Percentiles rank a stretch among this genome's conserved stretches.
phyloP scores from a whole-genome alignment of 2,797 vertebrate genomes.

The Poeciliopsis turneri region DNA sequence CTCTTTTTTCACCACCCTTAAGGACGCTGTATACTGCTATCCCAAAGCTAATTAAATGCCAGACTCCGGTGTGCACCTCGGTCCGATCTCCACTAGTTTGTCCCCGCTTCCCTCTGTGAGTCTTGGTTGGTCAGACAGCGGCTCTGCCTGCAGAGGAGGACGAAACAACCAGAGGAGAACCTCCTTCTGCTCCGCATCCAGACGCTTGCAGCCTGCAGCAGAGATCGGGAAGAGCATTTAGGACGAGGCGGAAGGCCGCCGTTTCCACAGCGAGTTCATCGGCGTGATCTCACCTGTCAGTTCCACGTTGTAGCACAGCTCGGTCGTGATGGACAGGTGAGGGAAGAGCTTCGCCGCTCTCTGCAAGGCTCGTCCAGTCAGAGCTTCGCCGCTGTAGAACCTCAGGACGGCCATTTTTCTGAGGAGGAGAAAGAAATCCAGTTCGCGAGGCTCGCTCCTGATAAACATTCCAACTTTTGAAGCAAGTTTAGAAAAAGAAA shows the following conservation, averaged over 20 bases:
- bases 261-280: background rate
- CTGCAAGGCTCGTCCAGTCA: constrained; percentile 64
- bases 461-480: background rate
- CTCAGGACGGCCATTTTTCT: constrained; percentile 80
- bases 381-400: constrained; percentile 78
- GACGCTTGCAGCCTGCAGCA: constrained; percentile 70
- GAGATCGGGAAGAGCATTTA: constrained; percentile 5
- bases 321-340: constrained; percentile 69
- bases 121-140: constrained; percentile 78
- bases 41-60: background rate
- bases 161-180: constrained; percentile 87
- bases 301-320: constrained; percentile 85
- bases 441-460: background rate
- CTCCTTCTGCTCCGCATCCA: constrained; percentile 74
- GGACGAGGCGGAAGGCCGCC: background rate
- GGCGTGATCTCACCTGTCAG: constrained; percentile 73
- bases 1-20: background rate
- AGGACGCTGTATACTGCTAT: background rate
- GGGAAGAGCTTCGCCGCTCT: constrained; percentile 71
- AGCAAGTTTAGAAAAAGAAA: background rate
- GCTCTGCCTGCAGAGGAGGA: constrained; percentile 77
- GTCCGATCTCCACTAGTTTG: constrained; percentile 88
- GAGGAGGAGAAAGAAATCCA: constrained; percentile 28
- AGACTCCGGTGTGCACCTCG: constrained; percentile 74
- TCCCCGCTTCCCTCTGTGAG: constrained; percentile 74